phyloP scores from a whole-genome alignment of 2,888 invertebrate genomes.

The Standfussiana lucernea region DNA sequence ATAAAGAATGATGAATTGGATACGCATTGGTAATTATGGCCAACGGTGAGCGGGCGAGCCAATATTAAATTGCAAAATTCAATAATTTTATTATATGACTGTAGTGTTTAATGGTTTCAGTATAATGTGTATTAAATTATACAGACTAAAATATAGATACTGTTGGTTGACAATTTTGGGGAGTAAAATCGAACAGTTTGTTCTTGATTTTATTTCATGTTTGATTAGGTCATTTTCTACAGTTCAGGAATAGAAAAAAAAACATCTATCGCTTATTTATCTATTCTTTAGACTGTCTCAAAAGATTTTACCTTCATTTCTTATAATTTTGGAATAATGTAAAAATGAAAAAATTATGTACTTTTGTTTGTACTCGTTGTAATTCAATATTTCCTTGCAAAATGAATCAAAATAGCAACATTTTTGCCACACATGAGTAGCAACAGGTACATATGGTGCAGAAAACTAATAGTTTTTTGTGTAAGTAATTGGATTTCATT shows the following conservation, averaged over 20 bases:
- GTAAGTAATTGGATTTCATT: conserved; percentile 88
- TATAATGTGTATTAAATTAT: conserved; percentile 40
- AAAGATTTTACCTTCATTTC: background rate
- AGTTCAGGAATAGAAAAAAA: background rate
- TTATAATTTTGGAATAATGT: background rate
- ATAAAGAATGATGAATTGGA: conserved; percentile 90
- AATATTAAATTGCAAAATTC: conserved; percentile 88
- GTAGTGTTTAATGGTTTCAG: conserved; percentile 66
- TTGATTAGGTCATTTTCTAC: background rate
- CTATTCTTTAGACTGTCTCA: background rate
- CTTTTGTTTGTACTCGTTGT: background rate
- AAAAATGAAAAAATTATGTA: background rate
- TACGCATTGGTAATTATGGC: conserved; percentile 89
- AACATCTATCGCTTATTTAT: background rate
- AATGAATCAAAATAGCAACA: conserved; percentile 12
- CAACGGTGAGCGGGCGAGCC: conserved; percentile 84
- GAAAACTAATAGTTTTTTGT: conserved; percentile 86
- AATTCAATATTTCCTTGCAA: background rate
- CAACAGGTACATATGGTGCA: conserved; percentile 57
- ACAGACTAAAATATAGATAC: background rate
- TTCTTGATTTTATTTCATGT: background rate
- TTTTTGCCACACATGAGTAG: conserved; percentile 41
- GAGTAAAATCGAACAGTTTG: no score
- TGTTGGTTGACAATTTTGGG: background rate
- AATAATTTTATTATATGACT: conserved; percentile 86